Evolutionary conservation across 2,113 vertebrate species (phyloP), one percentile per base, ranked within the genome.

Genomic region (Hyperoodon ampullatus): DNA sequence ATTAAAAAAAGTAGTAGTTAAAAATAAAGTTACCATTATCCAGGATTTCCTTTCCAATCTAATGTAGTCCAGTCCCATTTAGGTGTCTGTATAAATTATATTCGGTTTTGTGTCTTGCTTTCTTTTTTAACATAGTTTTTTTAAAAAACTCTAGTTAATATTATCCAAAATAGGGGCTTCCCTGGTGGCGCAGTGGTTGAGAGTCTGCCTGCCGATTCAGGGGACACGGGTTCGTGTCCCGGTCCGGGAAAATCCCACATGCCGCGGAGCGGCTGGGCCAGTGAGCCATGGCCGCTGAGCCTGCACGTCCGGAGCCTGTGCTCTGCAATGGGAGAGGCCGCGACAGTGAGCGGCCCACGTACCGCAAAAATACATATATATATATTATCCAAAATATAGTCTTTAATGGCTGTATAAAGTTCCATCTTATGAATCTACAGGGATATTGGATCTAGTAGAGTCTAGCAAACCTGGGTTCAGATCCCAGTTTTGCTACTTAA

Each of bases 51-150:
- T 50, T 39, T 60, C n/a, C 21, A 84, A 16, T 84, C 66, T 84
- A 71, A 47, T 71, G 55, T 61, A 35, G 66, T 75, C n/a, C 8
- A 47, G 11, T 82, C 16, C 33, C 26, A 30, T 77, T 77, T 92
- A 26, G 55, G 63, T 71, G 3, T 61, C 50, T 50, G 26, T 66
- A 33, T 84, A 84, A 82, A n/a, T 70, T 83, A 58, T 24, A 33
- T 88, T 61, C 42, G 58, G 44, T 74, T 65, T 81, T 88, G 24
- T 86, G 65, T 93, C n/a, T 95, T 82, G 55, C 44, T 93, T 96
- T 82, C 35, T 88, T 77, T 96, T 90, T 19, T 65, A 80, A 71
- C 65, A 81, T 28, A 53, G 16, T 53, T 33, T 68, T 66, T 58
- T 2, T 3, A 33, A 24, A 89, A 65, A 77, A 61, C 30, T 39